These are phyloP conservation scores for Enteromius unitaeniatus DNA, from an alignment of 2,797 vertebrate species.

Conservation along the genomic window DNA sequence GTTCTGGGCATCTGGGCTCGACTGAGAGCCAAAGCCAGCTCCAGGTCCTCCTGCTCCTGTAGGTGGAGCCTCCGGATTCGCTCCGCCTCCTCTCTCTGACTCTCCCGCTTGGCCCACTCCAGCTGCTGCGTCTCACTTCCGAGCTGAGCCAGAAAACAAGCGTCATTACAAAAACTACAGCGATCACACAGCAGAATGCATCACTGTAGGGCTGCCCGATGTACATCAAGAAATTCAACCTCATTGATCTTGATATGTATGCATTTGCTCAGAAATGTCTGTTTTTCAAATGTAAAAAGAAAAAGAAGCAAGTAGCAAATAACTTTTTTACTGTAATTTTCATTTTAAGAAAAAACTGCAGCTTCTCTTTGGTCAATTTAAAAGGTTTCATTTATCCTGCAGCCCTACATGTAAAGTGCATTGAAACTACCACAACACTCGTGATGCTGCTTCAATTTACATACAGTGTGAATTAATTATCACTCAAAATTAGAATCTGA, in stretches of 20 bases:
- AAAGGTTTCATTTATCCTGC: background rate
- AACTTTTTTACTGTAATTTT: too few species aligned
- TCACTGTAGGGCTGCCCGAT: background rate
- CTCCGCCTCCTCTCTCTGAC: slow-evolving; percentile 90
- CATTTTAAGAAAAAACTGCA: background rate
- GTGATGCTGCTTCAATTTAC: background rate
- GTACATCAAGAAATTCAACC: background rate
- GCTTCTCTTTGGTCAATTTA: background rate
- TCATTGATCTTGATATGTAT: too few species aligned
- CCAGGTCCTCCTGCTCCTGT: slow-evolving; percentile 94
- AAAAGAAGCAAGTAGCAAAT: too few species aligned
- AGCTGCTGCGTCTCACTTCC: slow-evolving; percentile 95
- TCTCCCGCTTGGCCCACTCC: slow-evolving; percentile 95
- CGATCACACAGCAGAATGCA: background rate
- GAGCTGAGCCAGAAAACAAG: slow-evolving; percentile 76
- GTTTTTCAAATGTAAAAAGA: background rate
- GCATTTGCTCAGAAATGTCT: too few species aligned
- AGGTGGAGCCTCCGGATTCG: slow-evolving; percentile 84
- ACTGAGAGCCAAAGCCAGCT: slow-evolving; percentile 95
- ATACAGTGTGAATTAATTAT: background rate
- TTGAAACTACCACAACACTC: background rate
- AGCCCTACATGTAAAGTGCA: background rate
- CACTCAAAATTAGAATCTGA: background rate
- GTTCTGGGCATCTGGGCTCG: slow-evolving; percentile 86
- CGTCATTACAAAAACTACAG: background rate